Conservation (phyloP, 2,797 vertebrate genomes). For the Pseudochirops cupreus region DNA sequence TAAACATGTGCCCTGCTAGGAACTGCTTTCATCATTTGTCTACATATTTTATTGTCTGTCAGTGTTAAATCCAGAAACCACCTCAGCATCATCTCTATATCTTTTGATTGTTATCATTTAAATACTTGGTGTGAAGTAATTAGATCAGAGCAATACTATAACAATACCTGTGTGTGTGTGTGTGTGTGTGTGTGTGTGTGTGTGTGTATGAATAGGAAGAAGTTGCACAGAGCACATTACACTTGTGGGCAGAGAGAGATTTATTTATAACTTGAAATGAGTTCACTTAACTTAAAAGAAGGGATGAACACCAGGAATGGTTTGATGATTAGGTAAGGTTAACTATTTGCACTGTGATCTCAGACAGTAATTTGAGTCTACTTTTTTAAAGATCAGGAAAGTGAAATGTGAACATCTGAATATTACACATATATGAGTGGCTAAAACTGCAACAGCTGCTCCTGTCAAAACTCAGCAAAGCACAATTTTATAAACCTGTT, state of each 20-base stretch:
- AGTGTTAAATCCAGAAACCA: constrained; percentile 64
- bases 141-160: constrained; percentile 28
- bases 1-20: constrained; percentile 47
- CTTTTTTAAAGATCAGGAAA: constrained; percentile 46
- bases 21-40: constrained; percentile 46
- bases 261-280: constrained; percentile 54
- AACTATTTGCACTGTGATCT: constrained; percentile 58
- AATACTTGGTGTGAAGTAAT: constrained; percentile 24
- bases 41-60: constrained; percentile 44
- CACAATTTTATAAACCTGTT: constrained; percentile 75
- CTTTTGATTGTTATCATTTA: constrained; percentile 50
- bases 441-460: constrained; percentile 50
- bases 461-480: constrained; percentile 69
- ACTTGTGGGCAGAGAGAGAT: constrained; percentile 46
- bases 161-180: too few relatives aligned
- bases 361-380: constrained; percentile 11
- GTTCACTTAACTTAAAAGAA: constrained; percentile 55
- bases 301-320: constrained; percentile 41
- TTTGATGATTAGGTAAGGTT: constrained; percentile 61
- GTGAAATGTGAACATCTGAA: constrained; percentile 32
- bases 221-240: neutral
- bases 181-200: too few relatives aligned
- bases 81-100: constrained; percentile 52
- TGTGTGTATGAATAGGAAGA: constrained; percentile 43
- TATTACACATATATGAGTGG: constrained; percentile 39